These are phyloP conservation scores for Leptopterna dolabrata DNA, from an alignment of 2,888 invertebrate genomes.

Conservation along the genomic window DNA sequence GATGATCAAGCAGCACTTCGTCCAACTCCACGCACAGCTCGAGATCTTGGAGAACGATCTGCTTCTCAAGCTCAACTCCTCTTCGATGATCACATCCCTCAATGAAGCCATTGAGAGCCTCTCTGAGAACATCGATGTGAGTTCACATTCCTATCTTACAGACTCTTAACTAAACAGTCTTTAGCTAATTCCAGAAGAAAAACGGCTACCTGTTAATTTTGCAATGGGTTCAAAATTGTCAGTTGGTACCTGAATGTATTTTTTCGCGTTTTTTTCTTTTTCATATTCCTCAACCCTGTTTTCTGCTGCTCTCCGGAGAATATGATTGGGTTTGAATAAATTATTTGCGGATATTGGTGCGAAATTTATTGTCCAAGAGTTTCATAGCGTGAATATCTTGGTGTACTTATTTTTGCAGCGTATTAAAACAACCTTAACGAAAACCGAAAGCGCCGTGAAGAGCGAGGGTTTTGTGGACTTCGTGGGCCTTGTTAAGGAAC, in stretches of 20 bases:
- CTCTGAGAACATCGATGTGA: not conserved
- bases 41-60: not conserved
- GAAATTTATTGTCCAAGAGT: no score
- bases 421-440: not conserved
- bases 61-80: not conserved
- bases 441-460: not conserved
- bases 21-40: slow-evolving; percentile 16
- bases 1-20: not conserved
- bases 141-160: not conserved
- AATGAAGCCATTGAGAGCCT: not conserved
- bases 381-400: no score
- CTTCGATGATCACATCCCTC: not conserved
- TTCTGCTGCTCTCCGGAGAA: no score
- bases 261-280: not conserved
- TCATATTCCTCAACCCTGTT: no score
- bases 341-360: no score
- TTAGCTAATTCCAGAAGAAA: no score
- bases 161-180: no score
- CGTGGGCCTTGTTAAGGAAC: not conserved
- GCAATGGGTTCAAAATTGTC: no score
- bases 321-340: no score
- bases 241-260: no score
- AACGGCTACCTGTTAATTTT: no score
- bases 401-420: not conserved
- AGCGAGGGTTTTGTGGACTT: not conserved